Evolutionary conservation across 1,140 invertebrate genomes (phyloP), one percentile per base, ranked within the genome.

Genomic region (Drosophila ficusphila): DNA sequence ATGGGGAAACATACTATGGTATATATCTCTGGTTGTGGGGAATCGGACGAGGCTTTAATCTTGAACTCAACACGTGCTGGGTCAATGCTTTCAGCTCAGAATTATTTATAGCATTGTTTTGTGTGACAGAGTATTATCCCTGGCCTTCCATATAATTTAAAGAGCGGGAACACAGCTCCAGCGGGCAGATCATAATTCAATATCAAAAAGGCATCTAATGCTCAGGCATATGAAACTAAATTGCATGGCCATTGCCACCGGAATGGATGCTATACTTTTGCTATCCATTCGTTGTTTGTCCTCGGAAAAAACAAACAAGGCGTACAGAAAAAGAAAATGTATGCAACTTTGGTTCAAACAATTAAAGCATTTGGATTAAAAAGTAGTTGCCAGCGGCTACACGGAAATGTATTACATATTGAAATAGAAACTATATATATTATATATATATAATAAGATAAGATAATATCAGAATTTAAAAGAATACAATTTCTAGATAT

Each of bases 201-300:
- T 85, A 85, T 85, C 82, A 74, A 73, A 60, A 86, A 71, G 67
- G 48, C 81, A 85, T 85, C 72, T 79, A 69, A 58, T 72, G 65
- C 61, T 33, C 71, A 31, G 81, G 51, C 79, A 86, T 76, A 86
- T 86, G 81, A 79, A 72, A 86, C 81, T 81, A 77, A 85, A 85
- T 88, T 76, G 81, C 82, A 56, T 19, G 58, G 48, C 69, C 70
- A 83, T 64, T 78, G 70, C 69, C 46, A 65, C 21, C 7, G 27
- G 29, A 70, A 74, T 78, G 52, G 49, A 46, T 51, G 54, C 48
- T 57, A 19, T 48, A 52, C 60, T 51, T 69, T 38, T 76, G 42
- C 33, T 62, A 44, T 61, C 4, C 18, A 23, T 11, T 39, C 6
- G 31, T 46, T 65, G 42, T 57, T 78, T 68, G 76, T 53, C 68